Evolutionary conservation across 2,888 invertebrate species (phyloP), one percentile per base, ranked within the genome.

Genomic region (Pristionchus fissidentatus): DNA sequence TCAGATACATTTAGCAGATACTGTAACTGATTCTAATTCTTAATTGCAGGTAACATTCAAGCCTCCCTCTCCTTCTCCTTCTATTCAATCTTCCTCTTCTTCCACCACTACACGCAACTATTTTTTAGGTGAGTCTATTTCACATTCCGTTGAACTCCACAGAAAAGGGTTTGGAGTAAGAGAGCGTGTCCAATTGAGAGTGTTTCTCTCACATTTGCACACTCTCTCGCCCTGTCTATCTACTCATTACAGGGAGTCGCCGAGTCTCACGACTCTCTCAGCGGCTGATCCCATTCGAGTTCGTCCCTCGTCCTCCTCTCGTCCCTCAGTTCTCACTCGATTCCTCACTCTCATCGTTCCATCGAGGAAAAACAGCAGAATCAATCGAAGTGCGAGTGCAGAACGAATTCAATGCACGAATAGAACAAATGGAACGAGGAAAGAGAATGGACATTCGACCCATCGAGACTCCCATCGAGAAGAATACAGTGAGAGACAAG

Each of bases 211-310:
- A 29, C 5, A 13, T 46, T 3, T 32, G n/a, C n/a, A 26, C 4
- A 32, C 1, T 46, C 3, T 8, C 13, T 32, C 41, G 4, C 26
- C 38, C n/a, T n/a, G 75, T 26, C 7, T n/a, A n/a, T n/a, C n/a
- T n/a, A n/a, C n/a, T n/a, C n/a, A 22, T 55, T 79, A 10, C 10
- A 81, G 81, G 81, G 81, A 81, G 35, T 81, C 46, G 81, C 62
- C 81, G 66, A 81, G 81, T 66, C 62, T 81, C 66, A 81, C 81
- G 35, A 81, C 81, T 60, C 81, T 81, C 7, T 60, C 81, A 32
- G 62, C 43, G 5, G 29, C 43, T 62, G 62, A 66, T 60, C 43
- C 43, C 29, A 57, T 79, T 10, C 70, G 70, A 3, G 43, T 41
- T 70, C 70, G 35, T 38, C 62, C 62, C 35, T 52, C 77, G n/a